These are phyloP conservation scores for Zeus faber DNA, from an alignment of 2,113 vertebrate species.

Conservation along the genomic window DNA sequence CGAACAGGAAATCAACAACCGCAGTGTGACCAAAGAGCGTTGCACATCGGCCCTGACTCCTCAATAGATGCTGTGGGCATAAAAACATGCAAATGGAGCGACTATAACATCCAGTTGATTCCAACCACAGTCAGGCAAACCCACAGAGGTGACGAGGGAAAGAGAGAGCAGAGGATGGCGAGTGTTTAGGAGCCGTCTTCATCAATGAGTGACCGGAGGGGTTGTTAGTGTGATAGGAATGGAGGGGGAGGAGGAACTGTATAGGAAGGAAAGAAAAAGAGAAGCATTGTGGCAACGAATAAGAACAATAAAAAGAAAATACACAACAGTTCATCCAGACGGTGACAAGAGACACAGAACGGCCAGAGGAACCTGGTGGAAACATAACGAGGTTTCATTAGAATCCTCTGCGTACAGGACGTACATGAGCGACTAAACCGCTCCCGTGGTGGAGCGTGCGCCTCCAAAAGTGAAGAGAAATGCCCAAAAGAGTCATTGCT, in stretches of 20 bases:
- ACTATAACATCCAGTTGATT: constrained; percentile 27
- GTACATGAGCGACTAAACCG: constrained; percentile 24
- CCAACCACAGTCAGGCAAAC: constrained; percentile 8
- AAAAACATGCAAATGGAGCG: constrained; percentile 43
- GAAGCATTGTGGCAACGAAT: constrained; percentile 18
- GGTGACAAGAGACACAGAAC: constrained; percentile 28
- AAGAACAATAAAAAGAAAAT: constrained; percentile 9
- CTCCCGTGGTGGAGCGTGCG: constrained; percentile 31
- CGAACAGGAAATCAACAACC: constrained; percentile 26
- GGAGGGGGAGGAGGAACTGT: constrained; percentile 26
- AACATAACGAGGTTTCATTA: constrained; percentile 47
- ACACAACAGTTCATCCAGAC: constrained; percentile 23
- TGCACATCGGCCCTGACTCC: constrained; percentile 8
- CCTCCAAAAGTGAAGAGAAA: constrained; percentile 17
- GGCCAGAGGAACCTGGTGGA: constrained; percentile 51
- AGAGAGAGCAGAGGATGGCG: constrained; percentile 24
- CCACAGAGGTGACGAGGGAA: constrained; percentile 12
- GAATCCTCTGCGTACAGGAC: constrained; percentile 12
- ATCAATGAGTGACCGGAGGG: constrained; percentile 18
- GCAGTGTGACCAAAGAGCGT: constrained; percentile 13
- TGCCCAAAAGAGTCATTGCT: constrained; percentile 26
- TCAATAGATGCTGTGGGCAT: constrained; percentile 6
- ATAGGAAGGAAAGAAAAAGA: constrained; percentile 34
- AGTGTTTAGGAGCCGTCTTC: constrained; percentile 39
- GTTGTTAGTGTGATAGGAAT: constrained; percentile 27